A percentile compares a stretch with the other conserved stretches of the same genome.
Conservation (phyloP, 2,888 invertebrate species). For the Phania funesta region DNA sequence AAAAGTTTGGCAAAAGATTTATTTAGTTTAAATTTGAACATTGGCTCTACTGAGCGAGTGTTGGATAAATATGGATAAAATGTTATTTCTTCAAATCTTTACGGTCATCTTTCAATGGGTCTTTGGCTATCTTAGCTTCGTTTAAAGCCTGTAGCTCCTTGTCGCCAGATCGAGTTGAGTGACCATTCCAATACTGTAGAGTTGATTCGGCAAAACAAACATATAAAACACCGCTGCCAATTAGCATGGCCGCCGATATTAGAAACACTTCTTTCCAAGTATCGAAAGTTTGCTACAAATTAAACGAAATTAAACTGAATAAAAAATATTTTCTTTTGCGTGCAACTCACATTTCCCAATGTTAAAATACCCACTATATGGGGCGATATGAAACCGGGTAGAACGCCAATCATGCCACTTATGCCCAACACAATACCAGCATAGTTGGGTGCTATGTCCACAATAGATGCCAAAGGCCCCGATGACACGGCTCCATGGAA, state of each 20-base stretch:
- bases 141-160: slow-evolving; percentile 74
- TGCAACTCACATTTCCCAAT: slow-evolving; percentile 83
- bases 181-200: slow-evolving; percentile 83
- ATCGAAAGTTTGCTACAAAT: slow-evolving; percentile 82
- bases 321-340: neutral
- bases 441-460: slow-evolving; percentile 85
- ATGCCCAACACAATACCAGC: slow-evolving; percentile 83
- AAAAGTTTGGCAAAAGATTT: too few species aligned
- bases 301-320: neutral
- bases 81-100: slow-evolving; percentile 4
- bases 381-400: slow-evolving; percentile 84
- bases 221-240: slow-evolving; percentile 82
- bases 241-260: slow-evolving; percentile 81
- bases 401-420: slow-evolving; percentile 82
- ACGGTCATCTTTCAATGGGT: neutral
- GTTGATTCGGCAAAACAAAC: slow-evolving; percentile 82
- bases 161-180: slow-evolving; percentile 65
- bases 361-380: slow-evolving; percentile 84
- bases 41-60: too few species aligned
- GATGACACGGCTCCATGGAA: slow-evolving; percentile 85
- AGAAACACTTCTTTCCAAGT: slow-evolving; percentile 85
- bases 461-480: slow-evolving; percentile 84
- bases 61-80: neutral
- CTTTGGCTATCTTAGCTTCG: too few species aligned
- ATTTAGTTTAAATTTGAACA: too few species aligned